Evolutionary conservation across 2,113 vertebrate species (phyloP).

Genomic region (Casuarius casuarius): DNA sequence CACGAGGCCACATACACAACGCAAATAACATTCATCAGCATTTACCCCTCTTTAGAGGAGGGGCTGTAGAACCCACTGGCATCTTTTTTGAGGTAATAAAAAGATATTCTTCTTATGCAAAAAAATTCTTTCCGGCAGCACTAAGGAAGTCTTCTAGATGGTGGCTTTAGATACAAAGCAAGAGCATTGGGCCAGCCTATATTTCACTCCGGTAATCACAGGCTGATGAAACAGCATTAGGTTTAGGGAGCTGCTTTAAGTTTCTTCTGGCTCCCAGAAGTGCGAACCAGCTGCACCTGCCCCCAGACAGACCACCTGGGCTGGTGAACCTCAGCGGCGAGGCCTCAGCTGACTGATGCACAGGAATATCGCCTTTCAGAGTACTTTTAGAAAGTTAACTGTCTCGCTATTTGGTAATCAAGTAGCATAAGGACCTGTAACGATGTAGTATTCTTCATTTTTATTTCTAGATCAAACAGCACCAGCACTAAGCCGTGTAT

Average conservation of each 20-base stretch:
- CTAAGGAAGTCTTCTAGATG: accelerated
- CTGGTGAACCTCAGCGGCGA: neutral
- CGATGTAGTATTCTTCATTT: neutral
- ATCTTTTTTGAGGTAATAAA: neutral
- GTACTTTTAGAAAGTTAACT: neutral
- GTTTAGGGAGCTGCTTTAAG: neutral
- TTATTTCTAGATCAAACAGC: neutral
- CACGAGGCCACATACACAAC: accelerated
- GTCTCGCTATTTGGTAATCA: neutral
- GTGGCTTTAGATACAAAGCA: neutral
- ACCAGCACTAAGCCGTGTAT: neutral
- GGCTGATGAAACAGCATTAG: neutral
- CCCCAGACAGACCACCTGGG: neutral
- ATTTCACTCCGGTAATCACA: neutral
- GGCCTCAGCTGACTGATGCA: neutral
- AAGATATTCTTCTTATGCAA: neutral
- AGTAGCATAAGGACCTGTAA: neutral
- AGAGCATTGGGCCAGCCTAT: neutral
- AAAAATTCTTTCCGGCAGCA: neutral
- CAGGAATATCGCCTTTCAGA: neutral
- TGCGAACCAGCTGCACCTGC: neutral
- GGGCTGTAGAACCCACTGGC: neutral
- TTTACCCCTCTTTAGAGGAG: no score
- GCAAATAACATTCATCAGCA: no score
- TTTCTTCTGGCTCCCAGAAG: neutral